Base-by-base conservation (phyloP, 2,113 vertebrate genomes). In the Perca schrenkii region DNA sequence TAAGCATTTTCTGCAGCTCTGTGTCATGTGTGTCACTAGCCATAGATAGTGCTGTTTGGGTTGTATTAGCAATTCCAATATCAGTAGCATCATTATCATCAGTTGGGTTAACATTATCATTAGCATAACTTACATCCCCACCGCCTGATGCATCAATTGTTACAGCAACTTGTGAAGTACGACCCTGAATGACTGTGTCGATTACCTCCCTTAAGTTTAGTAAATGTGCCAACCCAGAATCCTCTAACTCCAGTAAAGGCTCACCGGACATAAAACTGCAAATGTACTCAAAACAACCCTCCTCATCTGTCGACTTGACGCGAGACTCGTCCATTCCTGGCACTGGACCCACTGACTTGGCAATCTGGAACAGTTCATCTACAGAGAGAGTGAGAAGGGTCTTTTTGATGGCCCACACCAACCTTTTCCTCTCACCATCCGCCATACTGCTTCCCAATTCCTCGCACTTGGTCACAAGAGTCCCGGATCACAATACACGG, bases 251-350 rank as follows among this genome's bases (percentile, higher is more conserved):
- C 0, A 70, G 2, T 62, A 71, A 76, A 2, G 15, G 3, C 15
- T 62, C 19, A 56, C 72, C 54, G 56, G 25, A 13, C 64, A 82
- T 82, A 14, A 56, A 63, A 16, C 14, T 28, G 25, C 8, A 8
- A 6, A 67, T 83, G 31, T 66, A 72, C 22, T 83, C 49, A 10
- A 77, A 83, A 77, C 68, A 83, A 17, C n/a, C 40, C 14, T 83
- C 81, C 50, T 83, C 58, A 72, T 83, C 66, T 1, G 3, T 57
- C 13, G 50, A 34, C 22, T 21, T 63, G 22, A 70, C 16, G n/a
- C 16, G 19, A 61, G 64, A 34, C 25, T 76, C 5, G 56, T 82
- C 73, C 73, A 54, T 15, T 19, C 36, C 73, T 52, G 73, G 64
- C 8, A 64, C 50, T 53, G n/a, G 7, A 46, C 50, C 69, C 49